Percentiles rank a stretch among this genome's conserved stretches.
phyloP scores from a whole-genome alignment of 2,888 invertebrate genomes.

The Ernsta delagoae region DNA sequence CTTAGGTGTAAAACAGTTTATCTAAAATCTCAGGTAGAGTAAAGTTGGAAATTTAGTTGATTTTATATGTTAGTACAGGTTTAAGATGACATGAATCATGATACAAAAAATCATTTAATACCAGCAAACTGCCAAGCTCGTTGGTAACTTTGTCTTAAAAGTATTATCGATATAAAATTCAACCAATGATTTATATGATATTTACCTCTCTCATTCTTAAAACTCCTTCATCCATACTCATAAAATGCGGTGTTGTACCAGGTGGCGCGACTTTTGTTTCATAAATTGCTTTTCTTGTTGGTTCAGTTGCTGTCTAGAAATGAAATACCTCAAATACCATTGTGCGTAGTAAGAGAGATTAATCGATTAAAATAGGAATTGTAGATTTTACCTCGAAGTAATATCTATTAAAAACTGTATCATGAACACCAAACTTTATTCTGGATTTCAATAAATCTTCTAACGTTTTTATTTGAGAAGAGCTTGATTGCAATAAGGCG shows the following conservation, averaged over 20 bases:
- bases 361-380: not conserved
- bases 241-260: slow-evolving; percentile 83
- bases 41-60: too few relatives aligned
- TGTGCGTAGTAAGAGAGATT: not conserved
- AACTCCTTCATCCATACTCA: slow-evolving; percentile 86
- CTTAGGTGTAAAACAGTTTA: too few relatives aligned
- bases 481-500: slow-evolving; percentile 89
- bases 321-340: not conserved
- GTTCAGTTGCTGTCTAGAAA: slow-evolving; percentile 86
- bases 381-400: slow-evolving; percentile 85
- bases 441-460: slow-evolving; percentile 87
- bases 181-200: not conserved
- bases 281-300: slow-evolving; percentile 86
- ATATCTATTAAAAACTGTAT: slow-evolving; percentile 88
- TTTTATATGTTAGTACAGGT: too few relatives aligned
- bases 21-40: too few relatives aligned
- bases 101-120: too few relatives aligned
- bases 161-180: not conserved
- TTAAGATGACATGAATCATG: too few relatives aligned
- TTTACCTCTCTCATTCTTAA: slow-evolving; percentile 78
- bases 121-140: too few relatives aligned
- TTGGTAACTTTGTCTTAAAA: too few relatives aligned
- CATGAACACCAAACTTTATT: slow-evolving; percentile 87
- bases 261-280: slow-evolving; percentile 86
- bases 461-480: slow-evolving; percentile 86